Evolutionary conservation across 1,140 invertebrate genomes (phyloP).

Genomic region (Heliconius congener): DNA sequence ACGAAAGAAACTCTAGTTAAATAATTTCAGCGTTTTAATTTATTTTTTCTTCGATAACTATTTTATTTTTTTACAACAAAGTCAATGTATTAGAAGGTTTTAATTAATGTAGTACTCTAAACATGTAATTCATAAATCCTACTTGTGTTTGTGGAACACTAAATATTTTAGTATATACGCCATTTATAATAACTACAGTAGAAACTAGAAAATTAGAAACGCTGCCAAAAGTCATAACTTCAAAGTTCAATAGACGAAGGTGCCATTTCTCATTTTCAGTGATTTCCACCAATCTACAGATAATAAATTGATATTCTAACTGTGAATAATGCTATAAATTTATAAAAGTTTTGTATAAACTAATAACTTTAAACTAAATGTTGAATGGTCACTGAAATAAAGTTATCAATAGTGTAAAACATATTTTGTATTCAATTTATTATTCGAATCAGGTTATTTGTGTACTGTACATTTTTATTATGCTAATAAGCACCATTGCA

Average conservation of each 20-base stretch:
- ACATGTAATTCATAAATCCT: not conserved
- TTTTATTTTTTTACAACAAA: not conserved
- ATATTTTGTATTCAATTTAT: too few relatives aligned
- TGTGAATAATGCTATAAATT: too few relatives aligned
- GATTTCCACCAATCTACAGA: not conserved
- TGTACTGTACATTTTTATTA: too few relatives aligned
- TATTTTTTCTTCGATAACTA: not conserved
- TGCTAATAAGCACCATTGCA: too few relatives aligned
- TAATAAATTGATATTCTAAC: not conserved
- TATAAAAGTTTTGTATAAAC: too few relatives aligned
- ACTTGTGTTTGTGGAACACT: not conserved
- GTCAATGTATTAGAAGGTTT: not conserved
- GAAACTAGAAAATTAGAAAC: not conserved
- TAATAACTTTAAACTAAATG: too few relatives aligned
- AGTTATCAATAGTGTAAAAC: too few relatives aligned
- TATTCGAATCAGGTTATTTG: too few relatives aligned
- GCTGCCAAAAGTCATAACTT: conserved; percentile 11
- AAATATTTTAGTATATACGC: conserved; percentile 1
- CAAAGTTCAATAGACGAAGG: conserved; percentile 1
- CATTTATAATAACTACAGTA: conserved; percentile 1
- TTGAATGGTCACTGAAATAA: too few relatives aligned
- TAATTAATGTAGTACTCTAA: not conserved
- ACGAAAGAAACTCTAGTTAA: not conserved
- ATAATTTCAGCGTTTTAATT: not conserved
- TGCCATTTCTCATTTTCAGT: not conserved